phyloP scores from a whole-genome alignment of 92 coral and sea anemone species.

The Scolanthus callimorphus region DNA sequence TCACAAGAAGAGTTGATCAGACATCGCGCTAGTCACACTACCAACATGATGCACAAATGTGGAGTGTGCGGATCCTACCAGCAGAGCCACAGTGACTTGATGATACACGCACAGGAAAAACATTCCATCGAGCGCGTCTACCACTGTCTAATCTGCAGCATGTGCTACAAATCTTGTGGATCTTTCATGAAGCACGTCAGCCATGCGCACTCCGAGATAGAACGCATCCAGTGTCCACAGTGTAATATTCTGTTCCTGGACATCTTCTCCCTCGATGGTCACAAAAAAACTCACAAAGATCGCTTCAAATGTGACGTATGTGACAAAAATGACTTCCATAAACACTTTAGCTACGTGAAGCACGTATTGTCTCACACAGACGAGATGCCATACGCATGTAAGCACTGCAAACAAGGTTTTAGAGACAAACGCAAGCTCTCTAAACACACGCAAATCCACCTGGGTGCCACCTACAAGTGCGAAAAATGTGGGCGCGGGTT shows the following conservation, averaged over 20 bases:
- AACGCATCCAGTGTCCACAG: background rate
- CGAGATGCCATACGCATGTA: background rate
- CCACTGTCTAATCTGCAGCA: background rate
- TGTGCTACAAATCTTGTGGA: background rate
- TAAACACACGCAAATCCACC: background rate
- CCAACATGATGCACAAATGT: background rate
- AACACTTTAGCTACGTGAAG: background rate
- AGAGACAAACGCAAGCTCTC: background rate
- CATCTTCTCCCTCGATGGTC: background rate
- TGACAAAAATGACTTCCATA: background rate
- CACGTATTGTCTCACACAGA: background rate
- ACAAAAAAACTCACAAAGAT: background rate
- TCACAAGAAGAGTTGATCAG: background rate
- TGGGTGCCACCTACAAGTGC: background rate
- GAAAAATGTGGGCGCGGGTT: constrained; percentile 3
- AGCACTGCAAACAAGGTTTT: background rate
- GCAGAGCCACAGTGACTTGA: background rate
- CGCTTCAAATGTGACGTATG: background rate
- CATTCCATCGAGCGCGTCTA: background rate
- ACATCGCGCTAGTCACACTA: background rate
- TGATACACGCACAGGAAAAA: background rate
- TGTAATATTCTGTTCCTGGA: background rate
- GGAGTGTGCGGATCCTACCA: background rate
- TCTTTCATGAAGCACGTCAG: background rate
- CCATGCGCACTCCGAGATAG: background rate